These are phyloP conservation scores for Marmota flaviventris DNA, from an alignment of 2,113 vertebrate genomes.

Conservation along the genomic window DNA sequence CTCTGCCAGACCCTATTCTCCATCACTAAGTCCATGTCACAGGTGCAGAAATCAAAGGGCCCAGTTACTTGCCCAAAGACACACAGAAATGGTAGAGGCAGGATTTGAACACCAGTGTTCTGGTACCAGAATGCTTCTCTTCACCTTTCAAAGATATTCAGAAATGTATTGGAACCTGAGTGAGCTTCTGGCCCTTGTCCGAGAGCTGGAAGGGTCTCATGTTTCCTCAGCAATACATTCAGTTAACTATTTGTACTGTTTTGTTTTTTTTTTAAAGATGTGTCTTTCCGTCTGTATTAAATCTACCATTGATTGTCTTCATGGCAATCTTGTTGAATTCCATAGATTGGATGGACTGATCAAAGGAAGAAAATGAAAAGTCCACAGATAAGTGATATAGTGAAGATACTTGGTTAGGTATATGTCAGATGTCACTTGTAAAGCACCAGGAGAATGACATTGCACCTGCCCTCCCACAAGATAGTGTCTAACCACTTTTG, in stretches of 20 bases:
- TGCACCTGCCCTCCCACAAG: background rate
- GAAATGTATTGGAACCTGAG: background rate
- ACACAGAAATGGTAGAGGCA: background rate
- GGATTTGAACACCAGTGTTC: background rate
- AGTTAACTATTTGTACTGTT: background rate
- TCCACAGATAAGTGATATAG: background rate
- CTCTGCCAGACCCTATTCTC: background rate
- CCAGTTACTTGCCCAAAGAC: background rate
- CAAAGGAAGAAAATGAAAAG: background rate
- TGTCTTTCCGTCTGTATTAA: background rate
- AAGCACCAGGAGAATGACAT: background rate
- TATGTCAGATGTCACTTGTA: background rate
- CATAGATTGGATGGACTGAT: background rate
- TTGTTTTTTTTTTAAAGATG: no score
- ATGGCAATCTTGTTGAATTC: background rate
- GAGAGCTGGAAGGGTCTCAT: background rate
- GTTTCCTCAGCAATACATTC: background rate
- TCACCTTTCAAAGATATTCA: background rate
- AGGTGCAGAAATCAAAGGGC: background rate
- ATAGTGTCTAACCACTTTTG: background rate
- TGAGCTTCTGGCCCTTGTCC: background rate
- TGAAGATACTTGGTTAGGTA: background rate
- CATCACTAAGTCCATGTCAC: background rate
- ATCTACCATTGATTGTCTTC: background rate
- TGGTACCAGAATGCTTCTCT: background rate